A percentile compares a stretch with the other conserved stretches of the same genome.
phyloP scores from a whole-genome alignment of 1,140 invertebrate species.

The Leptoteleia sp. region DNA sequence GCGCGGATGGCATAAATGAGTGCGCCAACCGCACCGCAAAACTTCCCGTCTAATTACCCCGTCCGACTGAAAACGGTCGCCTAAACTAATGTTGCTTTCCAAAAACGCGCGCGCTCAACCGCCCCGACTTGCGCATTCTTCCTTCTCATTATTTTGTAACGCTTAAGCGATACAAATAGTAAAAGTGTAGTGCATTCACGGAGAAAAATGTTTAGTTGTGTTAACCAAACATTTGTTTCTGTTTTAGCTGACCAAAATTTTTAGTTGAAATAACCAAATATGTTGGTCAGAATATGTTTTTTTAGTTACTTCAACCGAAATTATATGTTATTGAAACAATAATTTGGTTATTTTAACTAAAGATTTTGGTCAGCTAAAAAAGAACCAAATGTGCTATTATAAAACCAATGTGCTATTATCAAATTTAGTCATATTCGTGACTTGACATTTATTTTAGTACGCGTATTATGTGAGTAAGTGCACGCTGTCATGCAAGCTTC shows the following conservation, averaged over 20 bases:
- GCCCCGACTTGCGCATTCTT: background rate
- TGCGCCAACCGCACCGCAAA: conserved; percentile 30
- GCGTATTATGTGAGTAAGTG: conserved; percentile 65
- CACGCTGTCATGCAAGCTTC: conserved; percentile 65
- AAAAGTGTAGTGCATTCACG: too few species aligned
- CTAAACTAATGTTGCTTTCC: conserved; percentile 2
- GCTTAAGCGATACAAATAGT: too few species aligned
- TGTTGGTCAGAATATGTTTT: too few species aligned
- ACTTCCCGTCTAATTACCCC: conserved; percentile 41
- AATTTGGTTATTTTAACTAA: too few species aligned
- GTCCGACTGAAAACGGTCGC: conserved; percentile 34
- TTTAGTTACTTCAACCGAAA: too few species aligned
- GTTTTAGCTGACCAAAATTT: too few species aligned
- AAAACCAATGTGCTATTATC: conserved; percentile 55
- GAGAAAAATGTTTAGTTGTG: too few species aligned
- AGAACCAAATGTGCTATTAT: too few species aligned
- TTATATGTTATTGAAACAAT: too few species aligned
- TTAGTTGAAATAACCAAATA: too few species aligned
- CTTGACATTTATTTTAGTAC: conserved; percentile 68
- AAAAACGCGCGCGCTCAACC: conserved; percentile 11
- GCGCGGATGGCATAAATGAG: conserved; percentile 56
- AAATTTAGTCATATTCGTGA: conserved; percentile 65
- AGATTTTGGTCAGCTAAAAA: too few species aligned
- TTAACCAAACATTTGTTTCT: too few species aligned
- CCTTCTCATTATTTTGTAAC: conserved; percentile 18